These are phyloP conservation scores for Pedicia rivosa DNA, from an alignment of 2,888 invertebrate genomes.

Conservation along the genomic window DNA sequence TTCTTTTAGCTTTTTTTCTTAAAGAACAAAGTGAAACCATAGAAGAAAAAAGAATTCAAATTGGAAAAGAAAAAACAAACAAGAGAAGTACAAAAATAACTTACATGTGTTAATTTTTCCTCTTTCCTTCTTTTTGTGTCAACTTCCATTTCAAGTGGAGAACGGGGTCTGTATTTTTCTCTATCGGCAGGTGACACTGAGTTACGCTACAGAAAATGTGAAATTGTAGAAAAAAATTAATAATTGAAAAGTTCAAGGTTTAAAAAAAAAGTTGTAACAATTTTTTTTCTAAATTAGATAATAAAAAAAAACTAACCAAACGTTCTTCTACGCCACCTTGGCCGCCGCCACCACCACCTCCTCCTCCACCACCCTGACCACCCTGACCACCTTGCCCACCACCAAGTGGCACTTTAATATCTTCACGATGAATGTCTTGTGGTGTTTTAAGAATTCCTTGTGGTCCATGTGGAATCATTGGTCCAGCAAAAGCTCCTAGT, in stretches of 20 bases:
- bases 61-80: too few species aligned
- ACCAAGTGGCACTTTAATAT: slow-evolving; percentile 31
- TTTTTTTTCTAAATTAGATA: slow-evolving; percentile 4
- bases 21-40: not conserved
- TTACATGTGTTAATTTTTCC: slow-evolving; percentile 73
- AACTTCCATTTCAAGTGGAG: slow-evolving; percentile 57
- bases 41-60: not conserved
- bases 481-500: slow-evolving; percentile 29
- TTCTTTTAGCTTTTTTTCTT: too few species aligned
- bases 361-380: slow-evolving; percentile 23
- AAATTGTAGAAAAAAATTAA: slow-evolving; percentile 10
- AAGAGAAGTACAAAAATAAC: slow-evolving; percentile 25
- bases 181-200: slow-evolving; percentile 70
- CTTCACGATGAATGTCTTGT: slow-evolving; percentile 30
- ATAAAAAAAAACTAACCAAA: slow-evolving; percentile 26
- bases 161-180: slow-evolving; percentile 68
- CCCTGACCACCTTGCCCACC: too few species aligned
- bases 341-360: slow-evolving; percentile 31
- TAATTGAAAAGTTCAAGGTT: slow-evolving; percentile 7
- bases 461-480: slow-evolving; percentile 31
- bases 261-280: slow-evolving; percentile 7
- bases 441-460: slow-evolving; percentile 30
- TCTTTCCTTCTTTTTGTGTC: slow-evolving; percentile 70
- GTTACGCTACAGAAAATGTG: slow-evolving; percentile 40
- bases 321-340: slow-evolving; percentile 45